A percentile compares a stretch with the other conserved stretches of the same genome.
phyloP scores from a whole-genome alignment of 2,888 invertebrate species.

The Argyra leucocephala region DNA sequence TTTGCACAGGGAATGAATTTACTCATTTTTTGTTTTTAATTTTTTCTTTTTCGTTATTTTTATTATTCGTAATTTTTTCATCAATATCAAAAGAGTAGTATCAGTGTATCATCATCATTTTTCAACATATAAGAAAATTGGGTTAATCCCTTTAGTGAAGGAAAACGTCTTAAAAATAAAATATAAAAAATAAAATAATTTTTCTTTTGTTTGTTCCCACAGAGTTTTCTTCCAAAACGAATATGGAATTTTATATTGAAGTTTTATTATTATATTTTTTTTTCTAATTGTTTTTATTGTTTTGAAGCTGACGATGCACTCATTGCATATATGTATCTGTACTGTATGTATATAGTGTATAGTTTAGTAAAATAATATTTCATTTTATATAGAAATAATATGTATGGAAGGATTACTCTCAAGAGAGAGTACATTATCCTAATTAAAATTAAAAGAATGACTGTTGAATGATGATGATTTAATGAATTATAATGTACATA shows the following conservation, averaged over 20 bases:
- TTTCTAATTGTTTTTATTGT: not conserved
- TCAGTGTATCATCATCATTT: not conserved
- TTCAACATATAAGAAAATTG: not conserved
- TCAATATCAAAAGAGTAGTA: no score
- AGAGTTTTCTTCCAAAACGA: no score
- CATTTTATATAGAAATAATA: no score
- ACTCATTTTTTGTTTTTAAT: not conserved
- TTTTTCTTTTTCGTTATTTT: not conserved
- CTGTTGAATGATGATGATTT: not conserved
- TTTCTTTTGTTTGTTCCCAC: no score
- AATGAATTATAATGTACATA: no score
- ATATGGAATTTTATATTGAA: no score
- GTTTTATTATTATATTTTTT: no score
- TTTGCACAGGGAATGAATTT: no score
- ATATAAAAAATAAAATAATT: not conserved
- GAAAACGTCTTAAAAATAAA: not conserved
- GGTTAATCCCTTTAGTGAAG: not conserved
- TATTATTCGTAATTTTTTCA: not conserved
- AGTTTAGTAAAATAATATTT: no score
- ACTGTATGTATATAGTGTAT: no score
- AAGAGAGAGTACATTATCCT: not conserved
- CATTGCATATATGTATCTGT: no score
- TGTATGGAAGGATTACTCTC: not conserved
- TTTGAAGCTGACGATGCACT: not conserved
- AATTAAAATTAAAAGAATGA: not conserved